Conservation (phyloP, 2,113 vertebrate genomes). For the Nettapus auritus region DNA sequence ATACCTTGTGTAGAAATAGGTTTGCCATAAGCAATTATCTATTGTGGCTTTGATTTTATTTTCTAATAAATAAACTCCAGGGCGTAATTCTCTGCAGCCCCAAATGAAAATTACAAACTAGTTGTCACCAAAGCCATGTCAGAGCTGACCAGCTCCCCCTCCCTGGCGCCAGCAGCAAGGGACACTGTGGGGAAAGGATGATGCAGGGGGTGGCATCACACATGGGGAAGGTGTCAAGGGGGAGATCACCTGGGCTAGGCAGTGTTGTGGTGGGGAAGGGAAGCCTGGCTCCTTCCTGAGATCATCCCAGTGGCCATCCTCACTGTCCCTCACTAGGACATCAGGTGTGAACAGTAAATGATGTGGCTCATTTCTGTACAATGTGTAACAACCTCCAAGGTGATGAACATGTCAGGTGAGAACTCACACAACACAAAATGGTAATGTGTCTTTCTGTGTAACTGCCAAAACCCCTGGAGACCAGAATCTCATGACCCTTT, state of each 20-base stretch:
- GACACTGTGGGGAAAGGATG: accelerated
- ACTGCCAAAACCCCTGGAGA: not conserved
- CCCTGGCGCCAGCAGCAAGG: not conserved
- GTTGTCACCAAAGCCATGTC: not conserved
- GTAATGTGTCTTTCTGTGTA: not conserved
- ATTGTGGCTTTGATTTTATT: not conserved
- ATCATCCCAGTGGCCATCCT: not conserved
- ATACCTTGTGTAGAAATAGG: accelerated
- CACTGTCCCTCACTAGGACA: not conserved
- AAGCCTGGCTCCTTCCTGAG: not conserved
- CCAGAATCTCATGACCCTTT: not conserved
- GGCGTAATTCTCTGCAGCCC: conserved; percentile 6
- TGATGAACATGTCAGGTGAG: not conserved
- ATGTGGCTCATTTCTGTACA: not conserved
- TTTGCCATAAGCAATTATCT: not conserved
- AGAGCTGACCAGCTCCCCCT: not conserved
- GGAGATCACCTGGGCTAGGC: not conserved
- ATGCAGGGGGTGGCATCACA: accelerated
- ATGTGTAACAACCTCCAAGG: not conserved
- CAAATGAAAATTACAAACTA: conserved; percentile 25
- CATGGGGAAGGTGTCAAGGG: not conserved
- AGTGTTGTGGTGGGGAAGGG: not conserved
- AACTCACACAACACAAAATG: not conserved
- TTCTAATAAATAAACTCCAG: conserved; percentile 22
- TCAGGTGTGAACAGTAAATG: not conserved